phyloP scores from a whole-genome alignment of 2,797 vertebrate species.

The Gadopsis bispinosus region DNA sequence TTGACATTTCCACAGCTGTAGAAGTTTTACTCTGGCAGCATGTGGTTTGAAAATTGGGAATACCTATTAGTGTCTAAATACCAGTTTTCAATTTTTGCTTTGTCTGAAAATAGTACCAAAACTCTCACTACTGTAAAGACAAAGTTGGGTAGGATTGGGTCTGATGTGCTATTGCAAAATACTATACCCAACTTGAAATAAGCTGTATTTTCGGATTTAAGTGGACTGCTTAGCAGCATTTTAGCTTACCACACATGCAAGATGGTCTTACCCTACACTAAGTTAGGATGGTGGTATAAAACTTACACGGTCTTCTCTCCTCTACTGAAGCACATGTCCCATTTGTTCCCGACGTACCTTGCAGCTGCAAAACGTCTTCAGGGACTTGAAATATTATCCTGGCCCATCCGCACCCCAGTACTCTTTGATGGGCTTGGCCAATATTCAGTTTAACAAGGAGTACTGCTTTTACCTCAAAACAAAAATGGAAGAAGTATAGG shows the following conservation, averaged over 20 bases:
- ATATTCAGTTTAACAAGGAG: neutral
- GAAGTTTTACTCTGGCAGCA: constrained; percentile 9
- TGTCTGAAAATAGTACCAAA: neutral
- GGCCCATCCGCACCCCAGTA: no score
- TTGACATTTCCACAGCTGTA: constrained; percentile 14
- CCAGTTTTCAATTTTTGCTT: neutral
- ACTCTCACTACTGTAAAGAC: neutral
- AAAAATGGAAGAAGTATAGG: no score
- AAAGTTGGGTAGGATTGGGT: neutral
- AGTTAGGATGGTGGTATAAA: constrained; percentile 4
- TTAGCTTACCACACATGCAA: no score
- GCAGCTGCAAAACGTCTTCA: neutral
- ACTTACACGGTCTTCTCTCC: neutral
- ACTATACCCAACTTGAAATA: no score
- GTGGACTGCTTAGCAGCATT: no score
- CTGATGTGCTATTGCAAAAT: neutral
- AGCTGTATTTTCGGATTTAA: no score
- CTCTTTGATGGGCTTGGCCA: neutral
- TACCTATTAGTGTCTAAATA: neutral
- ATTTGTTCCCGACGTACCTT: constrained; percentile 14
- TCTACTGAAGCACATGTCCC: neutral
- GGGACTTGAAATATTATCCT: constrained; percentile 4
- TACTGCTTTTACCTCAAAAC: neutral
- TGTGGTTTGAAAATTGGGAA: neutral
- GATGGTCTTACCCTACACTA: constrained; percentile 1